These are phyloP conservation scores for Clanis bilineata DNA, from an alignment of 2,888 invertebrate genomes.

Conservation along the genomic window DNA sequence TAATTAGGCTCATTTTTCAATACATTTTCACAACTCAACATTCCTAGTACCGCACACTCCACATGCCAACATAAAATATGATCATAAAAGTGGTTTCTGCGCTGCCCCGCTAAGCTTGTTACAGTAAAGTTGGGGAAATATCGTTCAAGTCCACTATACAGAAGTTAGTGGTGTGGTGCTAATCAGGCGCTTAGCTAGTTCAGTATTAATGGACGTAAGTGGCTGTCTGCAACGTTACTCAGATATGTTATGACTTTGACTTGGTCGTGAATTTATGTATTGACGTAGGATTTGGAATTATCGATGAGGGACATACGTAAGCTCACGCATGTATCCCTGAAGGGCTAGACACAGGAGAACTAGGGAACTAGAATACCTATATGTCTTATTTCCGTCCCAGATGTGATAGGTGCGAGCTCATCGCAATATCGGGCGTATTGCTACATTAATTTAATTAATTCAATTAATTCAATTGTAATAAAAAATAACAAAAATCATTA, in stretches of 20 bases:
- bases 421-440: too few species aligned
- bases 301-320: too few species aligned
- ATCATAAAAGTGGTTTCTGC: constrained; percentile 5
- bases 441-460: too few species aligned
- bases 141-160: constrained; percentile 6
- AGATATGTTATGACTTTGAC: constrained; percentile 1
- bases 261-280: not conserved
- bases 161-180: constrained; percentile 3
- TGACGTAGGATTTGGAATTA: not conserved
- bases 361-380: too few species aligned
- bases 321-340: too few species aligned
- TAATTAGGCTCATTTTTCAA: not conserved
- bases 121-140: constrained; percentile 14
- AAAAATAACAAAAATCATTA: too few species aligned
- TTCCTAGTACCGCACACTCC: not conserved
- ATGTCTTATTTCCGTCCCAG: too few species aligned
- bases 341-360: too few species aligned
- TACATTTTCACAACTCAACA: not conserved
- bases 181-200: constrained; percentile 15
- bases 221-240: constrained; percentile 2
- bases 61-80: not conserved
- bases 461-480: too few species aligned
- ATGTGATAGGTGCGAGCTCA: too few species aligned
- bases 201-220: constrained; percentile 9
- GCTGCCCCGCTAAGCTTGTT: not conserved